Evolutionary conservation across 2,797 vertebrate species (phyloP).

Genomic region (Halcyon badia): DNA sequence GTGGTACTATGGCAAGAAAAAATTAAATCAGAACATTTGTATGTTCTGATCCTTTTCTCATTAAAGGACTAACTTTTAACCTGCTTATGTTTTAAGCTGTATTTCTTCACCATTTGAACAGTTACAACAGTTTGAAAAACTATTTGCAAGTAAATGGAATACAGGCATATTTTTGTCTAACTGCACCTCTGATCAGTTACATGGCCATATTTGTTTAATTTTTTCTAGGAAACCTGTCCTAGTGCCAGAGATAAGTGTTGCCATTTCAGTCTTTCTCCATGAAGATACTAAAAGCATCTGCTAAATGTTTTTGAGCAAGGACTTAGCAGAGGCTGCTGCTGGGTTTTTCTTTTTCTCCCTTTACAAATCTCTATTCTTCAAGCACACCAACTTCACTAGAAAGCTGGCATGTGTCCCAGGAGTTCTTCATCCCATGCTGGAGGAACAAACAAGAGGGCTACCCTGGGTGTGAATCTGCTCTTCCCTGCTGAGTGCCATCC

Average conservation of each 20-base stretch:
- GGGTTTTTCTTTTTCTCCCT: background rate
- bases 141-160: background rate
- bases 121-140: background rate
- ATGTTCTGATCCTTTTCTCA: background rate
- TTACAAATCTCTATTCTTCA: background rate
- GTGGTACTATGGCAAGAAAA: background rate
- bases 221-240: background rate
- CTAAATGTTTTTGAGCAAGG: background rate
- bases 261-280: background rate
- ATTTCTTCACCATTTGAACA: background rate
- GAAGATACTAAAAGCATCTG: background rate
- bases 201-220: background rate
- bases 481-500: background rate
- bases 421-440: background rate
- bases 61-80: background rate
- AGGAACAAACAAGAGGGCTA: background rate
- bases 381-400: background rate
- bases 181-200: background rate
- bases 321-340: background rate
- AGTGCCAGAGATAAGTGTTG: background rate
- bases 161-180: background rate
- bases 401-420: background rate
- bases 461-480: background rate
- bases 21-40: background rate
- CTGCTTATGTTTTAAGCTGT: background rate